phyloP scores from a whole-genome alignment of 2,797 vertebrate genomes.

The Enteromius afrohamiltoni region DNA sequence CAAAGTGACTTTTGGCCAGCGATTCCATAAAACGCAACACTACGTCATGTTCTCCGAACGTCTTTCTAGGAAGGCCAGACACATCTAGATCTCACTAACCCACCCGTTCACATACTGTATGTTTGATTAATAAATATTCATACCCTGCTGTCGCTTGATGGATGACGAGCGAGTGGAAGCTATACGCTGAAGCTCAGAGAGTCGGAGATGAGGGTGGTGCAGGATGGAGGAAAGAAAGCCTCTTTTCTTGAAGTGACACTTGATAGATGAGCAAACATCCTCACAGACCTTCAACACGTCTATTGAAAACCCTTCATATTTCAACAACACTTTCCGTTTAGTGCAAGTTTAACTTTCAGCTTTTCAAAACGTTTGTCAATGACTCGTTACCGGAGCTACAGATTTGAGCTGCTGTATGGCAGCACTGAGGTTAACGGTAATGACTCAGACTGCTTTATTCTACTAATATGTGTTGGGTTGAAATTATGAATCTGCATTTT shows the following conservation, averaged over 20 bases:
- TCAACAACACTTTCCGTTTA: not conserved
- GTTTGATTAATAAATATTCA: slow-evolving; percentile 57
- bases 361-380: not conserved
- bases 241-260: slow-evolving; percentile 13
- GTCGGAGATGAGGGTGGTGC: not conserved
- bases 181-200: not conserved
- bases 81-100: not conserved
- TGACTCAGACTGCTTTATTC: slow-evolving; percentile 4
- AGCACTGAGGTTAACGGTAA: not conserved
- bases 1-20: slow-evolving; percentile 35
- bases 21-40: slow-evolving; percentile 6
- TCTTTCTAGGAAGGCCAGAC: slow-evolving; percentile 9
- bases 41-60: not conserved
- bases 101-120: slow-evolving; percentile 38
- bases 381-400: not conserved
- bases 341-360: not conserved
- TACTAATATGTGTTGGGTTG: slow-evolving; percentile 27
- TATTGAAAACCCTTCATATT: not conserved
- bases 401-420: not conserved
- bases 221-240: not conserved
- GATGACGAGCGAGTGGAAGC: slow-evolving; percentile 37
- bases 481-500: slow-evolving; percentile 49
- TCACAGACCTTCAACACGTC: not conserved
- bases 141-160: slow-evolving; percentile 43
- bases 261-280: slow-evolving; percentile 10